A percentile compares a stretch with the other conserved stretches of the same genome.
Evolutionary conservation across 2,113 vertebrate genomes (phyloP).

Genomic region (Brachionichthys hirsutus): DNA sequence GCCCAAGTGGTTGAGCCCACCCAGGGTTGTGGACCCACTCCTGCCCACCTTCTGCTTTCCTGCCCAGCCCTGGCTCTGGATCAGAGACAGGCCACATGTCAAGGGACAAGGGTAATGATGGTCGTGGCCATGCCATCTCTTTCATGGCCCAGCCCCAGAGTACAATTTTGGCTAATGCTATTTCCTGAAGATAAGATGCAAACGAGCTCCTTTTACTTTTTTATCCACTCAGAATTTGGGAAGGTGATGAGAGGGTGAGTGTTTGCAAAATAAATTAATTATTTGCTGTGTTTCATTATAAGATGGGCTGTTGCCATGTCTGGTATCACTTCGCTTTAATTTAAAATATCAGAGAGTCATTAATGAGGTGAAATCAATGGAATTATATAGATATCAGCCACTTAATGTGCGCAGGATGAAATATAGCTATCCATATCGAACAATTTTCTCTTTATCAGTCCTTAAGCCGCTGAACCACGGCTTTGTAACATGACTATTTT

Average conservation of each 20-base stretch:
- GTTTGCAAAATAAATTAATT: slow-evolving; percentile 13
- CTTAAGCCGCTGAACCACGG: slow-evolving; percentile 70
- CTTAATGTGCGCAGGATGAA: slow-evolving; percentile 20
- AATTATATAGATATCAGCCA: slow-evolving; percentile 24
- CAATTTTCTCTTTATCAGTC: slow-evolving; percentile 49
- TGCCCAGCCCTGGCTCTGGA: slow-evolving; percentile 65
- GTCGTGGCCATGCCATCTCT: slow-evolving; percentile 66
- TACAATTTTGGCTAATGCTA: slow-evolving; percentile 77
- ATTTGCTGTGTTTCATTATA: slow-evolving; percentile 38
- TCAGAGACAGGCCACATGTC: slow-evolving; percentile 73
- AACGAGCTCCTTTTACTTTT: slow-evolving; percentile 66
- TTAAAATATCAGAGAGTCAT: slow-evolving; percentile 10
- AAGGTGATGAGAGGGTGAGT: slow-evolving; percentile 36
- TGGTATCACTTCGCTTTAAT: not conserved
- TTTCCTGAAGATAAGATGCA: slow-evolving; percentile 81
- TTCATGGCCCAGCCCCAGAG: slow-evolving; percentile 76
- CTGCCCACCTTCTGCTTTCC: slow-evolving; percentile 74
- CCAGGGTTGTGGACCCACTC: slow-evolving; percentile 65
- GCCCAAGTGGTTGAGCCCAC: slow-evolving; percentile 72
- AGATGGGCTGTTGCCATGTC: not conserved
- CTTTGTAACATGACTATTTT: slow-evolving; percentile 67
- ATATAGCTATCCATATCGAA: slow-evolving; percentile 31
- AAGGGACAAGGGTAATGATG: slow-evolving; percentile 76
- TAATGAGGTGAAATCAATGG: slow-evolving; percentile 7
- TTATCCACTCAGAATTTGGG: slow-evolving; percentile 49